Evolutionary conservation across 2,113 vertebrate species (phyloP).

Genomic region (Microtus pennsylvanicus): DNA sequence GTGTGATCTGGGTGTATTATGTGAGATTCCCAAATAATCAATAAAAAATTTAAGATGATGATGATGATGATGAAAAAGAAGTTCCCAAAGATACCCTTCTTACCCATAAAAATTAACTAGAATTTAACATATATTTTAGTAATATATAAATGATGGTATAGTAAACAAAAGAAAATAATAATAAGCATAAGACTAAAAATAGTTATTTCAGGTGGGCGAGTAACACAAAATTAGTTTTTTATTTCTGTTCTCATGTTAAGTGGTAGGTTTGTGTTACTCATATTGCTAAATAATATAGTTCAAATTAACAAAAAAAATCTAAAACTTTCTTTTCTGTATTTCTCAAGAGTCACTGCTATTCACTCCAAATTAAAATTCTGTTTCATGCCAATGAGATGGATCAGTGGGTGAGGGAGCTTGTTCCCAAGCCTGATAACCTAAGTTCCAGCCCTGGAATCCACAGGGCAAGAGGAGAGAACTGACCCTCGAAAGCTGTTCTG

Average conservation of each 20-base stretch:
- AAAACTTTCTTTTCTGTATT: not conserved
- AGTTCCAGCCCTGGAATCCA: not conserved
- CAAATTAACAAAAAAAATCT: not conserved
- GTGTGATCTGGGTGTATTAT: not conserved
- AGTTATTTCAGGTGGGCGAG: not conserved
- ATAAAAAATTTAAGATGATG: not conserved
- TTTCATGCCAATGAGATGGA: not conserved
- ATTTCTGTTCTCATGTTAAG: not conserved
- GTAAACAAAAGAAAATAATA: not conserved
- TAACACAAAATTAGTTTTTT: not conserved
- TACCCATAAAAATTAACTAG: conserved; percentile 1
- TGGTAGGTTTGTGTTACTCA: not conserved
- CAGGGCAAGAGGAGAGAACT: not conserved
- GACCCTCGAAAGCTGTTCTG: not conserved
- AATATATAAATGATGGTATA: conserved; percentile 12
- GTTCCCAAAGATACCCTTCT: not conserved
- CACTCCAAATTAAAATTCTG: not conserved
- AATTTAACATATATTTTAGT: not conserved
- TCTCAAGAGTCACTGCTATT: not conserved
- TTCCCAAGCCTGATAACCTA: not conserved
- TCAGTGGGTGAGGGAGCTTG: not conserved
- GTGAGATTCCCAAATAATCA: not conserved
- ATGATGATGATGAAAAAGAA: not conserved
- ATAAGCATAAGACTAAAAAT: conserved; percentile 11
- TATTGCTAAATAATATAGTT: not conserved